These are phyloP conservation scores for Callyntrura sp. DNA, from an alignment of 2,888 invertebrate genomes.

Conservation along the genomic window DNA sequence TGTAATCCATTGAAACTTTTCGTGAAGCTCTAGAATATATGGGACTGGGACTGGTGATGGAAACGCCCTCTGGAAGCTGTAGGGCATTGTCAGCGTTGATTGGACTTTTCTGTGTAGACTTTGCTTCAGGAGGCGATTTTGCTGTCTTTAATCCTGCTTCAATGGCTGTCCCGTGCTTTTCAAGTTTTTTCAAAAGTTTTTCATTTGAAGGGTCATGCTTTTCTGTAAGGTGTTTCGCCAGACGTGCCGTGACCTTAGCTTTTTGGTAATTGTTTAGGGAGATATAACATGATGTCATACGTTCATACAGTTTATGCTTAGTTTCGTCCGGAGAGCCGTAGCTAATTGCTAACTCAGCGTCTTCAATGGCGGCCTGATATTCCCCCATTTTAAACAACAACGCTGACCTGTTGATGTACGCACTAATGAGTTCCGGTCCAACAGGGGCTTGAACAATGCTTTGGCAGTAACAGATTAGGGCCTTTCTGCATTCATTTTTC, in stretches of 20 bases:
- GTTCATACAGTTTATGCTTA: slow-evolving; percentile 89
- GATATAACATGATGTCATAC: slow-evolving; percentile 87
- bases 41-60: slow-evolving; percentile 62
- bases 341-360: slow-evolving; percentile 89
- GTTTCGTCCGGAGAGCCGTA: slow-evolving; percentile 88
- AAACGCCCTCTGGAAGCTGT: slow-evolving; percentile 59
- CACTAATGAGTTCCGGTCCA: slow-evolving; percentile 89
- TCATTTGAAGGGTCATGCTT: slow-evolving; percentile 78
- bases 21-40: slow-evolving; percentile 86
- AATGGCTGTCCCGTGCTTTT: slow-evolving; percentile 77
- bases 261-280: slow-evolving; percentile 88
- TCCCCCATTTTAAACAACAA: slow-evolving; percentile 88
- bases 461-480: slow-evolving; percentile 89
- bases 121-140: neutral
- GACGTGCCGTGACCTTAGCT: slow-evolving; percentile 89
- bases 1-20: slow-evolving; percentile 88
- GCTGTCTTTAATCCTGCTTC: slow-evolving; percentile 63
- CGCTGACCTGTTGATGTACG: slow-evolving; percentile 89
- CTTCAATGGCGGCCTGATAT: slow-evolving; percentile 88
- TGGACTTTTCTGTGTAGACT: neutral
- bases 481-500: slow-evolving; percentile 87
- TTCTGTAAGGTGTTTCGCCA: slow-evolving; percentile 88
- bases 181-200: slow-evolving; percentile 81
- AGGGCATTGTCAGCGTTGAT: neutral
- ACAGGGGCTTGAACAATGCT: slow-evolving; percentile 91